phyloP scores from a whole-genome alignment of 1,140 invertebrate genomes.

The Panulirus ornatus region DNA sequence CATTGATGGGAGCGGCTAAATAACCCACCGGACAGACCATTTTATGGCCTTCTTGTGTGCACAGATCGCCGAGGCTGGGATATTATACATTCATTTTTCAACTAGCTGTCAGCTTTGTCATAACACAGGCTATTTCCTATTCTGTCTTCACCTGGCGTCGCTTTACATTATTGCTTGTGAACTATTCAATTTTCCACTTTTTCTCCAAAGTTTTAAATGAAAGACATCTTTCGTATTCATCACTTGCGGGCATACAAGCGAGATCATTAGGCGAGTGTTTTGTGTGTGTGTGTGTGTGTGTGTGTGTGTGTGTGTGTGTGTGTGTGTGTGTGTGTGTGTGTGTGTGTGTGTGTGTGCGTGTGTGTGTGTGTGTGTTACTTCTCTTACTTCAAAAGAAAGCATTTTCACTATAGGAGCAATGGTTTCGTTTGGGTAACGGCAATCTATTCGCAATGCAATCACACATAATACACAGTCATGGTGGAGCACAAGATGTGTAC shows the following conservation, averaged over 20 bases:
- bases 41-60: no score
- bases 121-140: neutral
- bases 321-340: neutral
- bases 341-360: neutral
- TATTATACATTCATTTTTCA: neutral
- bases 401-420: neutral
- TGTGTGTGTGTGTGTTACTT: neutral
- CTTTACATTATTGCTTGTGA: neutral
- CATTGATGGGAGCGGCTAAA: neutral
- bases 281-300: slow-evolving; percentile 12
- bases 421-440: no score
- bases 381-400: neutral
- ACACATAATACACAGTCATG: no score
- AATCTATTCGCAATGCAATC: no score
- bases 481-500: no score
- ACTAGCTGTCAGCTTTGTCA: neutral
- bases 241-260: neutral
- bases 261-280: neutral
- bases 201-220: neutral
- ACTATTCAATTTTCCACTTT: neutral
- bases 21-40: neutral
- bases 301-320: neutral
- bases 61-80: neutral
- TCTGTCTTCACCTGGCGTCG: neutral
- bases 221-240: no score